Evolutionary conservation across 2,797 vertebrate genomes (phyloP).

Genomic region (Philypnodon macrostomus): DNA sequence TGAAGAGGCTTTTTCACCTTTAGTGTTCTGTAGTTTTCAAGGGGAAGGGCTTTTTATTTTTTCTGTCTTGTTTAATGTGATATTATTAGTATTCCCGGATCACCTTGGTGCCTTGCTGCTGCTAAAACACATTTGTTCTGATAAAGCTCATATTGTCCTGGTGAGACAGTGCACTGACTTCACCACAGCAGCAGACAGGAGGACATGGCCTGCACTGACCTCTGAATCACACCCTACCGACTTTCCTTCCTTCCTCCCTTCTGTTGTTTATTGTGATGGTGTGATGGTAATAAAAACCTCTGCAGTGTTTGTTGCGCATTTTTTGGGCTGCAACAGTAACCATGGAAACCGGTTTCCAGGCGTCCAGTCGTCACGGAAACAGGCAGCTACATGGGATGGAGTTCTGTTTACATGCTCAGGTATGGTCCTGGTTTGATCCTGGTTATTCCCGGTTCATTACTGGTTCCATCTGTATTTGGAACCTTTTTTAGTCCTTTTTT

Average conservation of each 20-base stretch:
- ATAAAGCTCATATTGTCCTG: too few relatives aligned
- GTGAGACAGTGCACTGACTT: too few relatives aligned
- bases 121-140: too few relatives aligned
- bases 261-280: background rate
- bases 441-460: background rate
- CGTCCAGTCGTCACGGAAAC: constrained; percentile 2
- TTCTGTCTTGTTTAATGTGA: too few relatives aligned
- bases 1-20: too few relatives aligned
- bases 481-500: background rate
- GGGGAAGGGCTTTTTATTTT: too few relatives aligned
- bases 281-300: too few relatives aligned
- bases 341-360: constrained; percentile 1
- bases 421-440: background rate
- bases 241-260: background rate
- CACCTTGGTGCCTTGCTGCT: too few relatives aligned
- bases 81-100: too few relatives aligned
- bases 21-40: too few relatives aligned
- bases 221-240: background rate
- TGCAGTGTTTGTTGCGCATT: constrained; percentile 7
- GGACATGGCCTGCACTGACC: background rate
- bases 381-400: background rate
- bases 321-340: constrained; percentile 1
- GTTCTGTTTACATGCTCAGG: background rate
- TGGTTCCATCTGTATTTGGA: background rate
- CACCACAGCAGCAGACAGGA: background rate